These are phyloP conservation scores for Ephialtes manifestator DNA, from an alignment of 2,888 invertebrate genomes.

Conservation along the genomic window DNA sequence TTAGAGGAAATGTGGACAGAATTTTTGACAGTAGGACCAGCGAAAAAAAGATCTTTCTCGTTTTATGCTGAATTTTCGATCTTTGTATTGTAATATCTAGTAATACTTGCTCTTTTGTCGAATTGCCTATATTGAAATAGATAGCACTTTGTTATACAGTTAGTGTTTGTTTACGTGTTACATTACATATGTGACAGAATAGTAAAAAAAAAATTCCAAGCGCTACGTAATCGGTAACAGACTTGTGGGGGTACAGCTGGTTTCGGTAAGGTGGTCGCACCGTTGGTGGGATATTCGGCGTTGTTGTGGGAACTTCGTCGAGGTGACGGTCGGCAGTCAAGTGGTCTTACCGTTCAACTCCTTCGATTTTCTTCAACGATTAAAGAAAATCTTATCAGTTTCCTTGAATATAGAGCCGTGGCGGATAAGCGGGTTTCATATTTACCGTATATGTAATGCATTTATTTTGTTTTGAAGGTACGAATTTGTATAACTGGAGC, in stretches of 20 bases:
- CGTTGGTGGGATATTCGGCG: constrained; percentile 12
- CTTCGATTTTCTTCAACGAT: not conserved
- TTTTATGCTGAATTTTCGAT: constrained; percentile 4
- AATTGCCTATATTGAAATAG: not conserved
- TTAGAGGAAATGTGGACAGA: not conserved
- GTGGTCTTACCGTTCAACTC: not conserved
- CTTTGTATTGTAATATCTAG: not conserved
- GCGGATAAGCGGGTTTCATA: not conserved
- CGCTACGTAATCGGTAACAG: not conserved
- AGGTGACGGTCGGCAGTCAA: constrained; percentile 1
- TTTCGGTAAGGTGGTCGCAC: not conserved
- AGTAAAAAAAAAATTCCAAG: not conserved
- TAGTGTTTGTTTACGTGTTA: constrained; percentile 1
- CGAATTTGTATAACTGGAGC: not conserved
- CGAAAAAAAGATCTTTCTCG: not conserved
- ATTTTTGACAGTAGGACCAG: not conserved
- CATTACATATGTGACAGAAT: constrained; percentile 2
- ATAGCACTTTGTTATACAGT: not conserved
- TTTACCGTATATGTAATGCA: not conserved
- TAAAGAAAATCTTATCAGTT: not conserved
- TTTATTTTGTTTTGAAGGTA: not conserved
- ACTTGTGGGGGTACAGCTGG: not conserved
- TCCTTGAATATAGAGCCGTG: not conserved
- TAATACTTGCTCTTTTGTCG: not conserved
- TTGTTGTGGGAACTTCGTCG: not conserved